Conservation (phyloP, 1,140 invertebrate species). For the Philaenus spumarius region DNA sequence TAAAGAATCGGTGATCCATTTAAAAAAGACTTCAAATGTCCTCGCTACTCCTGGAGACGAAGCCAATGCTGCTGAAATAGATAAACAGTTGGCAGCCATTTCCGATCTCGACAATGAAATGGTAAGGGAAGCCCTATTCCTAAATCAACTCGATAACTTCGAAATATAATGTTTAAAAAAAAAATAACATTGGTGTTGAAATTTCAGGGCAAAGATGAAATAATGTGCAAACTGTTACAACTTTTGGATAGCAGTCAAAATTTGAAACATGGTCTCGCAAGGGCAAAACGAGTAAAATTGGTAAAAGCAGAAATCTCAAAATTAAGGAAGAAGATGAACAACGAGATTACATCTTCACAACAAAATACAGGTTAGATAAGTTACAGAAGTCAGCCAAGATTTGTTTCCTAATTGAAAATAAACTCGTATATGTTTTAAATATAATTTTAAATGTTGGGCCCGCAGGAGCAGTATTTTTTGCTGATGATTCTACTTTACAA, state of each 20-base stretch:
- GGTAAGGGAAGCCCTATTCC: constrained; percentile 2
- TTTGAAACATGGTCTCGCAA: constrained; percentile 45
- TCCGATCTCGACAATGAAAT: constrained; percentile 23
- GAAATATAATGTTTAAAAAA: not conserved
- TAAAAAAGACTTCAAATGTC: not conserved
- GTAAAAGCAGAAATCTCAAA: constrained; percentile 45
- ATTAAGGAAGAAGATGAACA: constrained; percentile 31
- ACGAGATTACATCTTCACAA: not conserved
- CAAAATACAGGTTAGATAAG: too few species aligned
- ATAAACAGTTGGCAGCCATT: constrained; percentile 37
- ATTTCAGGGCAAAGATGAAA: constrained; percentile 34
- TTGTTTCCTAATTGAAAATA: too few species aligned
- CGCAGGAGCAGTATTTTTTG: too few species aligned
- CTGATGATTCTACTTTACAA: too few species aligned
- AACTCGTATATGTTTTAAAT: too few species aligned
- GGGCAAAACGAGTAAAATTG: constrained; percentile 44
- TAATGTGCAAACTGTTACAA: constrained; percentile 46
- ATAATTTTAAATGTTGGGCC: too few species aligned
- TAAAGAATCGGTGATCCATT: constrained; percentile 19
- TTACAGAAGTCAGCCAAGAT: too few species aligned
- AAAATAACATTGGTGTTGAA: not conserved
- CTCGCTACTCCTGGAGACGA: constrained; percentile 32
- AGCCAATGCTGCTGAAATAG: constrained; percentile 43
- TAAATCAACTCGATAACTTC: not conserved
- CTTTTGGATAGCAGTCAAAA: constrained; percentile 45